phyloP scores from a whole-genome alignment of 2,888 invertebrate genomes.

The Serripes groenlandicus region DNA sequence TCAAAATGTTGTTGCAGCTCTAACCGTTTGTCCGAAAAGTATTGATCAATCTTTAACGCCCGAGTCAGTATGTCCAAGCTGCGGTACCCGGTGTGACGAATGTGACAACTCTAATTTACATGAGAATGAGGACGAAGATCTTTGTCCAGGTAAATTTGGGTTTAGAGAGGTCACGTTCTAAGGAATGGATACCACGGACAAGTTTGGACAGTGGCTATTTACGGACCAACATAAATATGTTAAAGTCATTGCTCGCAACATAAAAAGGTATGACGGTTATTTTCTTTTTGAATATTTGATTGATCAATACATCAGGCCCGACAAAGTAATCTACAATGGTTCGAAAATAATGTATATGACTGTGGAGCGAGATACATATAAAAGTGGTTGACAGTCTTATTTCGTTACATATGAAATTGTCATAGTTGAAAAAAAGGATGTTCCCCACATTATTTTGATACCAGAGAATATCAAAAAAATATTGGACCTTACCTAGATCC shows the following conservation, averaged over 20 bases:
- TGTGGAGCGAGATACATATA: constrained; percentile 39
- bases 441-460: constrained; percentile 52
- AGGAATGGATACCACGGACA: constrained; percentile 35
- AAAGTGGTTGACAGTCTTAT: constrained; percentile 36
- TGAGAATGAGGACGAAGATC: too few relatives aligned
- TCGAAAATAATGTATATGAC: constrained; percentile 58
- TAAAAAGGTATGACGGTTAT: constrained; percentile 57
- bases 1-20: too few relatives aligned
- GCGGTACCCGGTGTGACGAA: too few relatives aligned
- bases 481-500: constrained; percentile 31
- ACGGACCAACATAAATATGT: constrained; percentile 35
- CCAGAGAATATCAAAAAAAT: constrained; percentile 49
- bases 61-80: too few relatives aligned
- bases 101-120: too few relatives aligned
- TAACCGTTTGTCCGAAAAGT: too few relatives aligned
- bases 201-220: constrained; percentile 57
- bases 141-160: too few relatives aligned
- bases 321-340: constrained; percentile 45
- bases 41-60: too few relatives aligned
- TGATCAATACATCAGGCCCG: constrained; percentile 44
- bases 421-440: constrained; percentile 34
- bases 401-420: constrained; percentile 58
- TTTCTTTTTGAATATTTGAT: constrained; percentile 60
- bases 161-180: too few relatives aligned
- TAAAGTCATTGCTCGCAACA: constrained; percentile 54